phyloP scores from a whole-genome alignment of 23 tunicate genomes.

The Ascidia mentula region DNA sequence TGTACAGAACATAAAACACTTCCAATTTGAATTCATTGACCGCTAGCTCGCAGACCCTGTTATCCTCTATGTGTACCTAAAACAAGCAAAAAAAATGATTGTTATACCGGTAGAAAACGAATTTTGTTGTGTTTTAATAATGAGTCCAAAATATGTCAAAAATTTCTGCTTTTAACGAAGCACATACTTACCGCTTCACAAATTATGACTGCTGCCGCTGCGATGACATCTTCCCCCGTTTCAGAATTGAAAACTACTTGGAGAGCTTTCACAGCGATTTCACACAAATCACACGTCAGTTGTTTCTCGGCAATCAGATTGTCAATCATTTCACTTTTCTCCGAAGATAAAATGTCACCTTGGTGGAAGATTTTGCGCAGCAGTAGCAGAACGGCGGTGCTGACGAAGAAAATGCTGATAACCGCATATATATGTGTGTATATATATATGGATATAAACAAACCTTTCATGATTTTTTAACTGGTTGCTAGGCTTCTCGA shows the following conservation, averaged over 20 bases:
- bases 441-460: background rate
- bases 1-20: conserved; percentile 55
- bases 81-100: background rate
- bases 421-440: too few species aligned
- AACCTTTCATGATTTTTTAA: background rate
- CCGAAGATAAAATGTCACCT: conserved; percentile 65
- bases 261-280: conserved; percentile 32
- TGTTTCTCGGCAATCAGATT: conserved; percentile 21
- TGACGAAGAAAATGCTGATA: background rate
- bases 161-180: background rate
- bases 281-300: conserved; percentile 62
- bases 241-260: conserved; percentile 26
- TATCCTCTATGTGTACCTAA: conserved; percentile 58
- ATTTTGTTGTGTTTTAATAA: too few species aligned
- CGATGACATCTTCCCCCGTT: conserved; percentile 37
- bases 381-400: conserved; percentile 43
- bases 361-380: conserved; percentile 56
- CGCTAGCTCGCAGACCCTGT: conserved; percentile 66
- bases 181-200: conserved; percentile 53
- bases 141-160: background rate
- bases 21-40: conserved; percentile 54
- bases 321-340: conserved; percentile 29
- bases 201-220: conserved; percentile 38
- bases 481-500: background rate
- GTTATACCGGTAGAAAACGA: too few species aligned